These are phyloP conservation scores for Patagioenas fasciata DNA, from an alignment of 2,113 vertebrate genomes.

Conservation along the genomic window DNA sequence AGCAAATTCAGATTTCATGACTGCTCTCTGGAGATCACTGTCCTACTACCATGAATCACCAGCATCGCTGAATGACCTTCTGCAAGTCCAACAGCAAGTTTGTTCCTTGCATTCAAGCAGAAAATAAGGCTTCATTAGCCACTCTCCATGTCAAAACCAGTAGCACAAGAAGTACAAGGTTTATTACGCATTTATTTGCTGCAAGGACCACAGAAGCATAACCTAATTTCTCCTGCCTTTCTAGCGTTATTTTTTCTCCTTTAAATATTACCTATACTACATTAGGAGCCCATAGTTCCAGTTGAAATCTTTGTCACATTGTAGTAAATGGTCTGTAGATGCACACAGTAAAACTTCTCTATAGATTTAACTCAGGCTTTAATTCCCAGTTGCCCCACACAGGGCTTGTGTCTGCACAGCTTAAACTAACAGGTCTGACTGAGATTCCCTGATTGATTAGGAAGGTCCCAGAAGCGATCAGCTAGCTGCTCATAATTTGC, in stretches of 20 bases:
- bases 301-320: neutral
- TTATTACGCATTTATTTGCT: neutral
- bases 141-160: neutral
- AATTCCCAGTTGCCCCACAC: neutral
- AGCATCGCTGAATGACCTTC: conserved; percentile 8
- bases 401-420: neutral
- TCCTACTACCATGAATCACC: conserved; percentile 40
- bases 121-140: conserved; percentile 12
- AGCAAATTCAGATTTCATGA: conserved; percentile 45
- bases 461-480: neutral
- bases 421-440: neutral
- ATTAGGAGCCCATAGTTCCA: neutral
- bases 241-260: neutral
- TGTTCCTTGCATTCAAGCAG: conserved; percentile 19
- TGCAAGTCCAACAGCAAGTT: conserved; percentile 7
- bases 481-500: neutral
- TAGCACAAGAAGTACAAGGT: neutral
- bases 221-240: neutral
- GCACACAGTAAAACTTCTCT: neutral
- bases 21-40: conserved; percentile 7
- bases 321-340: neutral
- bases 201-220: neutral
- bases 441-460: neutral
- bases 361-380: neutral
- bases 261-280: neutral